A percentile compares a stretch with the other conserved stretches of the same genome.
Conservation (phyloP, 2,113 vertebrate genomes). For the Plectropomus leopardus region DNA sequence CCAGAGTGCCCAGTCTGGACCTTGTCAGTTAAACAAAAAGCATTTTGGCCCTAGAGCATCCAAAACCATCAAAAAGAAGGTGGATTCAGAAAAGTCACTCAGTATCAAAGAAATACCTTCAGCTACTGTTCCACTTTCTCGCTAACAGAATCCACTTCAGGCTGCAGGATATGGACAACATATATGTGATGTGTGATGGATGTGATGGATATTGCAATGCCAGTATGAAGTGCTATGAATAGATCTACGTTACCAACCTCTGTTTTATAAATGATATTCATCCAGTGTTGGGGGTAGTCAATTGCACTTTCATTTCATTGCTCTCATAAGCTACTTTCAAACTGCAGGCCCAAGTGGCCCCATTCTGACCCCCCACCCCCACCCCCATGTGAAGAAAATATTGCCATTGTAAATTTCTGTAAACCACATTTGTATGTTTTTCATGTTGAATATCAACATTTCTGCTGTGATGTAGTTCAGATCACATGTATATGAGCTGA, state of each 20-base stretch:
- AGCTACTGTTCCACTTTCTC: conserved; percentile 40
- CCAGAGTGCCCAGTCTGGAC: conserved; percentile 33
- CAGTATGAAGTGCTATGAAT: background rate
- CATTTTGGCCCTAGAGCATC: conserved; percentile 50
- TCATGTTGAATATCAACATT: no score
- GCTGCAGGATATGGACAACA: conserved; percentile 24
- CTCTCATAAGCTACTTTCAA: no score
- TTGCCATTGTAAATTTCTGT: no score
- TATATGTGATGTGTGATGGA: conserved; percentile 10
- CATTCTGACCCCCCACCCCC: no score
- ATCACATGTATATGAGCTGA: no score
- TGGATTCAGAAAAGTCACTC: conserved; percentile 33
- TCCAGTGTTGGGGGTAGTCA: background rate
- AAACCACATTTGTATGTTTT: no score
- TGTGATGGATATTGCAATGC: background rate
- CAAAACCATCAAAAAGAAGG: conserved; percentile 26
- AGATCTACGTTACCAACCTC: background rate
- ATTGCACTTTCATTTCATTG: background rate
- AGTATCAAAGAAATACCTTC: conserved; percentile 25
- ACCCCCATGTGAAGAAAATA: no score
- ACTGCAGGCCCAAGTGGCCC: no score
- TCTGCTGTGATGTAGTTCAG: no score
- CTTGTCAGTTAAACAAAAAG: conserved; percentile 54
- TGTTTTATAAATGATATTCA: background rate
- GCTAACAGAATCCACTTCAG: conserved; percentile 9